Evolutionary conservation across 37 sponge, comb jelly and placozoan genomes (phyloP).

Genomic region (Axinella damicornis): DNA sequence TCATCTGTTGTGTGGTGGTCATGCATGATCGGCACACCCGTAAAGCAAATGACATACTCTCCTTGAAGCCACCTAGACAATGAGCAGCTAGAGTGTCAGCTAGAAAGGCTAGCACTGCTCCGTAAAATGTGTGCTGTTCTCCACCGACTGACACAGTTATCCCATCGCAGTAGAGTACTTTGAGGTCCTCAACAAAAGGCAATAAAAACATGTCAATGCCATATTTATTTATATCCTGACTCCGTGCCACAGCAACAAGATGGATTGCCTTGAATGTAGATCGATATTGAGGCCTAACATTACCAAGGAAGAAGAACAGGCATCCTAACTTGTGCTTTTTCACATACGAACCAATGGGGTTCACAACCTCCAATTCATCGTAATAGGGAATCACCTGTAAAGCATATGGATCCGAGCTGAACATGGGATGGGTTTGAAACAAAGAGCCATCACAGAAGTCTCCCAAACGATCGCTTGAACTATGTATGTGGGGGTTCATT

Average conservation of each 20-base stretch:
- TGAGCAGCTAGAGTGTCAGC: slow-evolving; percentile 64
- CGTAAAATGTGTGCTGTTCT: slow-evolving; percentile 38
- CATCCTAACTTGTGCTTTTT: slow-evolving; percentile 58
- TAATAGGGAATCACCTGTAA: slow-evolving; percentile 58
- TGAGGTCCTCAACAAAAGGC: slow-evolving; percentile 52
- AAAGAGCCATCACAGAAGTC: slow-evolving; percentile 56
- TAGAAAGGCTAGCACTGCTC: slow-evolving; percentile 45
- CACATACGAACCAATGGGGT: slow-evolving; percentile 51
- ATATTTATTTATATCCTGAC: slow-evolving; percentile 27
- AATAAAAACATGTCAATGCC: slow-evolving; percentile 44
- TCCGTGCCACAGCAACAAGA: slow-evolving; percentile 40
- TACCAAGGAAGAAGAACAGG: slow-evolving; percentile 47
- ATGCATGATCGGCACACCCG: slow-evolving; percentile 43
- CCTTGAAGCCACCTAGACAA: slow-evolving; percentile 58
- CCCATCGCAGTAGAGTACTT: slow-evolving; percentile 47
- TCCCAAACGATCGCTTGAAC: background rate
- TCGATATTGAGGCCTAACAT: slow-evolving; percentile 35
- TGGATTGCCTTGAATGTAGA: slow-evolving; percentile 44
- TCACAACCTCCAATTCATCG: slow-evolving; percentile 63
- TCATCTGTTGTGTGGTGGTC: slow-evolving; percentile 11
- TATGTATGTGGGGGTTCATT: slow-evolving; percentile 17
- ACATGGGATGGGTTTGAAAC: slow-evolving; percentile 31
- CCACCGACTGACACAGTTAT: slow-evolving; percentile 28
- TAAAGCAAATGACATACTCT: slow-evolving; percentile 43
- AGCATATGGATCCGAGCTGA: slow-evolving; percentile 24